These are phyloP conservation scores for Lindbergichthys nudifrons DNA, from an alignment of 2,797 vertebrate species.

Conservation along the genomic window DNA sequence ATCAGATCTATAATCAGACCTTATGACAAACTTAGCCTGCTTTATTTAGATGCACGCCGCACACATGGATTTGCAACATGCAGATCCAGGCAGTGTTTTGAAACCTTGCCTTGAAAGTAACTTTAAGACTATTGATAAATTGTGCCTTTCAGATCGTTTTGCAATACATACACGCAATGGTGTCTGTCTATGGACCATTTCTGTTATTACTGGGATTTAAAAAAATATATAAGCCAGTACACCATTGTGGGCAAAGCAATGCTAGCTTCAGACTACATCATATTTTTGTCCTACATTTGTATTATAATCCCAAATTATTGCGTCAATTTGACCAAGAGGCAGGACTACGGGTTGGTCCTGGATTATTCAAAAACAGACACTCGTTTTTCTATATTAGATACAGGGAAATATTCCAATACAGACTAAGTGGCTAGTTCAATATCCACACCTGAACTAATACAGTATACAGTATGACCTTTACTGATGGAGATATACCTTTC, in stretches of 20 bases:
- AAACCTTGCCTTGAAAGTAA: neutral
- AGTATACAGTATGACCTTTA: neutral
- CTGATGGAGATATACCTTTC: neutral
- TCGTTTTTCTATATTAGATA: neutral
- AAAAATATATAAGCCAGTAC: neutral
- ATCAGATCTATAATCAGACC: conserved; percentile 42
- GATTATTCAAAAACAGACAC: neutral
- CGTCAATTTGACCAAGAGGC: too few relatives aligned
- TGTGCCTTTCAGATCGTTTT: neutral
- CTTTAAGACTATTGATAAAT: neutral
- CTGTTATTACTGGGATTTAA: neutral
- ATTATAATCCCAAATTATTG: neutral
- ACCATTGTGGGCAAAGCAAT: neutral
- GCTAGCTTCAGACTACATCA: neutral
- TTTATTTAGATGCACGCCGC: conserved; percentile 48
- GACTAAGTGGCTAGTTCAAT: neutral
- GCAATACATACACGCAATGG: neutral
- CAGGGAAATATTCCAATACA: neutral
- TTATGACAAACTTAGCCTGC: conserved; percentile 7
- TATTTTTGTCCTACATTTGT: neutral
- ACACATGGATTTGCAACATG: conserved; percentile 28
- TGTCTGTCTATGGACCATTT: neutral
- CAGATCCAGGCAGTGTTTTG: neutral
- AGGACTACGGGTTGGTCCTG: neutral
- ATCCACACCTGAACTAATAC: neutral